Evolutionary conservation across 2,797 vertebrate genomes (phyloP).

Genomic region (Anguilla pacifica): DNA sequence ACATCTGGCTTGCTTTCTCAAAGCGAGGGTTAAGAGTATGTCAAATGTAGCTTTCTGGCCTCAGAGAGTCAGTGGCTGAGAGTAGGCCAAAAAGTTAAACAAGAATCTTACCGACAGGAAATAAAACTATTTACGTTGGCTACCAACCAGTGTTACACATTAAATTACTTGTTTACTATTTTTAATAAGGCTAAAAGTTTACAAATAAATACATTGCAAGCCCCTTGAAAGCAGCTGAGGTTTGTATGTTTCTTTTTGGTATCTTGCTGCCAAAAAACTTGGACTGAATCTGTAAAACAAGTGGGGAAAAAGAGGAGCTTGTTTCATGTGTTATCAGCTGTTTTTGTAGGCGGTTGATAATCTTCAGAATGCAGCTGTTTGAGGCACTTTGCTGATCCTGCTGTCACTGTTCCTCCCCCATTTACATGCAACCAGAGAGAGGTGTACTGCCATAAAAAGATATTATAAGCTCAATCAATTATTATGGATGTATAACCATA

Average conservation of each 20-base stretch:
- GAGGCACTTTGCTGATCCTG: conserved; percentile 53
- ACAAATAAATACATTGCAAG: conserved; percentile 65
- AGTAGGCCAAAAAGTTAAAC: conserved; percentile 83
- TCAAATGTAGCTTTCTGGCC: conserved; percentile 65
- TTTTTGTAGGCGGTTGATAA: conserved; percentile 67
- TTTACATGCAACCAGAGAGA: conserved; percentile 4
- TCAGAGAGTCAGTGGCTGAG: conserved; percentile 78
- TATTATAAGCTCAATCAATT: neutral
- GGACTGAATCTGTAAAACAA: conserved; percentile 62
- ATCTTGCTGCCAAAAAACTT: conserved; percentile 58
- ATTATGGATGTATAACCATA: neutral
- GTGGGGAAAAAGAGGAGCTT: conserved; percentile 63
- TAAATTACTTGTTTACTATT: conserved; percentile 82
- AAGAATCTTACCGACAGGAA: conserved; percentile 92
- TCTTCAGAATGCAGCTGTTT: conserved; percentile 60
- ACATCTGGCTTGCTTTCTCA: conserved; percentile 87
- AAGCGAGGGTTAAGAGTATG: conserved; percentile 86
- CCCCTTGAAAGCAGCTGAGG: conserved; percentile 49
- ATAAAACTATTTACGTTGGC: conserved; percentile 90
- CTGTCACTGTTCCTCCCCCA: neutral
- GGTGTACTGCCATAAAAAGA: neutral
- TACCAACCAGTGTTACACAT: conserved; percentile 74
- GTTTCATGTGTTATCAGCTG: conserved; percentile 66
- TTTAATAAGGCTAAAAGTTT: conserved; percentile 68
- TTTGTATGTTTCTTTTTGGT: conserved; percentile 68